Evolutionary conservation across 1,140 invertebrate species (phyloP).

Genomic region (Ips nitidus): DNA sequence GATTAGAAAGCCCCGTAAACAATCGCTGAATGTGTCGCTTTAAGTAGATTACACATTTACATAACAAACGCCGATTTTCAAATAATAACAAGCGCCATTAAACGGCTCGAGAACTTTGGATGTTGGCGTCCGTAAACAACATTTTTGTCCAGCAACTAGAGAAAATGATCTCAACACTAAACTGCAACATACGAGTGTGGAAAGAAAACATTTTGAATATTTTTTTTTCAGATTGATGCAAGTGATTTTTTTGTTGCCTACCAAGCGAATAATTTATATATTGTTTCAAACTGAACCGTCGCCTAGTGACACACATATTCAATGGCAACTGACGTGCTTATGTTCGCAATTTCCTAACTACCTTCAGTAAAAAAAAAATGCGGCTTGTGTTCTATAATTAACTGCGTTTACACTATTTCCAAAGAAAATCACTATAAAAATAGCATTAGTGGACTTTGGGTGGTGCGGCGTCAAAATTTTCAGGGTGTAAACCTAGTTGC

Average conservation of each 20-base stretch:
- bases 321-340: conserved; percentile 8
- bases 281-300: background rate
- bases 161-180: no score
- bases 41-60: conserved; percentile 2
- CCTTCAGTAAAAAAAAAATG: background rate
- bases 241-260: no score
- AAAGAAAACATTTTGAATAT: no score
- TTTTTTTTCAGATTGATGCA: no score
- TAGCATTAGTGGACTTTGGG: no score
- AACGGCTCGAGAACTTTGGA: background rate
- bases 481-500: no score
- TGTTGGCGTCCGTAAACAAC: background rate
- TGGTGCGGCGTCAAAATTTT: no score
- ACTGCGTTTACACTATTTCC: conserved; percentile 1
- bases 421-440: background rate
- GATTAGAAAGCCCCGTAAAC: conserved; percentile 3
- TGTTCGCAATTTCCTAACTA: conserved; percentile 1
- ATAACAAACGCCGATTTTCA: background rate
- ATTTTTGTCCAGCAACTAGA: no score
- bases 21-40: conserved; percentile 1
- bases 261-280: background rate
- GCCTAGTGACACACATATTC: conserved; percentile 11
- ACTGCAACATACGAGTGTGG: no score
- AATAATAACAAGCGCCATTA: background rate
- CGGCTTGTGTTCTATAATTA: background rate